These are phyloP conservation scores for Plutomurus gul DNA, from an alignment of 1,140 invertebrate species.

Conservation along the genomic window DNA sequence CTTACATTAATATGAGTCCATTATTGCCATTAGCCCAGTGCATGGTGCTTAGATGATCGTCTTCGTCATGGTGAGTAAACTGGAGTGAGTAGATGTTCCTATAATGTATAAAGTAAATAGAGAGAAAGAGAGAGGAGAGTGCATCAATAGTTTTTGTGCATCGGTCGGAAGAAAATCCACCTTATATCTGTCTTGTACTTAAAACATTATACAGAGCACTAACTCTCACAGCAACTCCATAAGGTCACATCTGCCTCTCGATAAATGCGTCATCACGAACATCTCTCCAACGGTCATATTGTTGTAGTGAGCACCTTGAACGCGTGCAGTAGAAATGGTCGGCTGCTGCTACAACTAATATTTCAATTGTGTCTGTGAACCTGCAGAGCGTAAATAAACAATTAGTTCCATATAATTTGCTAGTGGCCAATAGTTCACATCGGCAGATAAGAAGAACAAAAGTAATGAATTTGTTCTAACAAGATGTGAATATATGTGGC, in stretches of 20 bases:
- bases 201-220: no score
- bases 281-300: no score
- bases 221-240: no score
- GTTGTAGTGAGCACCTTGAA: neutral
- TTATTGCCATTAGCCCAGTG: neutral
- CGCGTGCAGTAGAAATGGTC: neutral
- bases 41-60: neutral
- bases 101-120: neutral
- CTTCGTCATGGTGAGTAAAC: constrained; percentile 6
- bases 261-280: no score
- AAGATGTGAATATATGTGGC: no score
- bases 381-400: constrained; percentile 13
- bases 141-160: no score
- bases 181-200: no score
- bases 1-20: neutral
- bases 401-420: constrained; percentile 25
- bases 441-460: constrained; percentile 14
- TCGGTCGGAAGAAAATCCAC: no score
- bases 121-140: neutral
- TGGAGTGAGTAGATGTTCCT: neutral
- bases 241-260: no score
- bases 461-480: no score
- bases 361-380: neutral
- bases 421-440: constrained; percentile 20
- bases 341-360: neutral